Conservation (phyloP, 2,797 vertebrate species). For the Neomorphus geoffroyi region DNA sequence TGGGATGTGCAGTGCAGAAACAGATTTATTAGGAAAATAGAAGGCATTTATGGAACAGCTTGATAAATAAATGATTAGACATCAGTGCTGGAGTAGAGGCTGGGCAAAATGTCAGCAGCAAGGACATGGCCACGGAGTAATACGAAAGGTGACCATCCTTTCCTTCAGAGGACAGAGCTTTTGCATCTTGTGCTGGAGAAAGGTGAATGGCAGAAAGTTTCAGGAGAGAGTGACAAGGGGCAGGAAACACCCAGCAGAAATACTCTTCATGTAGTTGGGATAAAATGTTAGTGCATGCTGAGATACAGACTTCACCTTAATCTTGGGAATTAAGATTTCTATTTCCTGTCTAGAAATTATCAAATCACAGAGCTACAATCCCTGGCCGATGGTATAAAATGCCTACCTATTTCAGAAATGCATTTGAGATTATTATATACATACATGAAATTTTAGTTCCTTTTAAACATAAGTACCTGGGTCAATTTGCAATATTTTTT, state of each 20-base stretch:
- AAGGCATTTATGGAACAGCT: neutral
- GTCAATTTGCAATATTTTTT: neutral
- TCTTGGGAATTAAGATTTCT: neutral
- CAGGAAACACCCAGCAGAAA: neutral
- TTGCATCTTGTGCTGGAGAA: neutral
- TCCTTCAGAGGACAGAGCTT: neutral
- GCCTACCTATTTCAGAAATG: neutral
- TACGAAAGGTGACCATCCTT: neutral
- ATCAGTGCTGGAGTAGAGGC: neutral
- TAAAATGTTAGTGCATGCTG: neutral
- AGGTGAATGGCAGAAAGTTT: neutral
- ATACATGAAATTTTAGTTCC: neutral
- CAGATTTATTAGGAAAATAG: neutral
- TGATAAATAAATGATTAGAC: neutral
- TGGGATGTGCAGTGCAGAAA: neutral
- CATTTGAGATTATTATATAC: neutral
- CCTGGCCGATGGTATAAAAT: neutral
- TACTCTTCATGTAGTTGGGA: neutral
- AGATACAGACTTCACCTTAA: neutral
- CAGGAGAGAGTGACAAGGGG: neutral
- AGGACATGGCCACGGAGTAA: neutral
- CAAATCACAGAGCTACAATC: neutral
- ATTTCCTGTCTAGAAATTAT: constrained; percentile 15
- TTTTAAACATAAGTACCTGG: neutral
- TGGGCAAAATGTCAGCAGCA: neutral